A percentile compares a stretch with the other conserved stretches of the same genome.
Conservation (phyloP, 2,888 invertebrate species). For the Molorchus minor region DNA sequence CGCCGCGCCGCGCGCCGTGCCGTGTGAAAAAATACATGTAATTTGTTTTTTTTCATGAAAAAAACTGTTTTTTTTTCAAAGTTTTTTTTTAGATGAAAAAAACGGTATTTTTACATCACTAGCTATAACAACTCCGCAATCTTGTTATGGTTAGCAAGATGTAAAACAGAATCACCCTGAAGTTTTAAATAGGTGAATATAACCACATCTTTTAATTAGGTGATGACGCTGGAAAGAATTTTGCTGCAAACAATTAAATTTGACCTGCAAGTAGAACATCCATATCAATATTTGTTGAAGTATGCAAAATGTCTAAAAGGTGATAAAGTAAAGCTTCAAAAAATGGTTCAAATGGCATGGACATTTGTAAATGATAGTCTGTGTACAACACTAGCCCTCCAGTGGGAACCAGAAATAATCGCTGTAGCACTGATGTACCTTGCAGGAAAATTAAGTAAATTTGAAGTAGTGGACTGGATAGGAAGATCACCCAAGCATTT, state of each 20-base stretch:
- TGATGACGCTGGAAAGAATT: slow-evolving; percentile 94
- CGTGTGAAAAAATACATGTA: no score
- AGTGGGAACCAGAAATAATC: slow-evolving; percentile 99
- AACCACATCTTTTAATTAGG: slow-evolving; percentile 43
- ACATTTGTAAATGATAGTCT: slow-evolving; percentile 99
- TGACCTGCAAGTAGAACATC: slow-evolving; percentile 97
- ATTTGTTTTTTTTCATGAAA: no score
- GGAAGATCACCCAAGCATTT: slow-evolving; percentile 79
- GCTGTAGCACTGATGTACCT: slow-evolving; percentile 97
- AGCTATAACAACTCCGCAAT: no score
- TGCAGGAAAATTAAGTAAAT: slow-evolving; percentile 94
- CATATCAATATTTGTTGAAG: slow-evolving; percentile 90
- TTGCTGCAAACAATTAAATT: slow-evolving; percentile 98
- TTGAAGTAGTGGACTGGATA: slow-evolving; percentile 93
- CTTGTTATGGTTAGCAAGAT: no score
- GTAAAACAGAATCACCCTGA: no score
- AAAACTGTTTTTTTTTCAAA: no score
- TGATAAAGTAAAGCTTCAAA: slow-evolving; percentile 91
- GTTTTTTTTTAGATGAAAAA: no score
- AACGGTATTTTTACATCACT: no score
- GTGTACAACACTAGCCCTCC: slow-evolving; percentile 94
- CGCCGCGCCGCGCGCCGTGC: no score
- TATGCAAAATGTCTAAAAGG: slow-evolving; percentile 95
- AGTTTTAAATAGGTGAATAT: background rate
- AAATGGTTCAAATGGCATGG: slow-evolving; percentile 99